Conservation (phyloP, 2,113 vertebrate genomes). For the Clarias magur region DNA sequence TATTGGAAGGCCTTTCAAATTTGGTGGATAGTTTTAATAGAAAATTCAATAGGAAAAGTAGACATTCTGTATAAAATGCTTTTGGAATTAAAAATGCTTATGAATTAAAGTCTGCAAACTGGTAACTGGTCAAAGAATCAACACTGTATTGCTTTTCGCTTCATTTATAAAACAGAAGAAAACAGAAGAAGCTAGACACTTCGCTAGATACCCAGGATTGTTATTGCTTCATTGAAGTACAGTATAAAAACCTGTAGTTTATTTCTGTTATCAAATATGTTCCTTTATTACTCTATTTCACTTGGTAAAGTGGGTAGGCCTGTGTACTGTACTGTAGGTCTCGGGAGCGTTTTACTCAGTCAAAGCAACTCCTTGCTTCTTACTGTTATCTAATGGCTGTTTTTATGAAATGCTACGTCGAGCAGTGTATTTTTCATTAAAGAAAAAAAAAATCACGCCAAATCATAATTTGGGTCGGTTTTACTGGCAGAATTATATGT, state of each 20-base stretch:
- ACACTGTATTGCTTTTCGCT: not conserved
- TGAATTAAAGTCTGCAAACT: not conserved
- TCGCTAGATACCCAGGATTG: not conserved
- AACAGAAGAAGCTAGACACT: not conserved
- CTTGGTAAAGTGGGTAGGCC: not conserved
- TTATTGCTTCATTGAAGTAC: not conserved
- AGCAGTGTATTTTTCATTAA: constrained; percentile 10
- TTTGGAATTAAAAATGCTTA: not conserved
- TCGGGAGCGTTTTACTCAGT: not conserved
- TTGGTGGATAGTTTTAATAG: not conserved
- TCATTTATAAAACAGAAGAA: not conserved
- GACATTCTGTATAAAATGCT: not conserved
- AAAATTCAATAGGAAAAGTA: not conserved
- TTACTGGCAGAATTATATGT: not conserved
- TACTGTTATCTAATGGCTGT: not conserved
- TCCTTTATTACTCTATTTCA: not conserved
- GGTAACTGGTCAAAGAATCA: not conserved
- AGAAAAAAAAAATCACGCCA: not conserved
- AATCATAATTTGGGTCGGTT: not conserved
- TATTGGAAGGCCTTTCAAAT: not conserved
- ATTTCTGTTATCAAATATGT: not conserved
- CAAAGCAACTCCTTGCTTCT: not conserved
- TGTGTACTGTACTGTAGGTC: no score
- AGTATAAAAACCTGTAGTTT: not conserved
- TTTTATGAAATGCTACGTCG: not conserved